Evolutionary conservation across 1,140 invertebrate species (phyloP).

Genomic region (Rhagoletis pomonella): DNA sequence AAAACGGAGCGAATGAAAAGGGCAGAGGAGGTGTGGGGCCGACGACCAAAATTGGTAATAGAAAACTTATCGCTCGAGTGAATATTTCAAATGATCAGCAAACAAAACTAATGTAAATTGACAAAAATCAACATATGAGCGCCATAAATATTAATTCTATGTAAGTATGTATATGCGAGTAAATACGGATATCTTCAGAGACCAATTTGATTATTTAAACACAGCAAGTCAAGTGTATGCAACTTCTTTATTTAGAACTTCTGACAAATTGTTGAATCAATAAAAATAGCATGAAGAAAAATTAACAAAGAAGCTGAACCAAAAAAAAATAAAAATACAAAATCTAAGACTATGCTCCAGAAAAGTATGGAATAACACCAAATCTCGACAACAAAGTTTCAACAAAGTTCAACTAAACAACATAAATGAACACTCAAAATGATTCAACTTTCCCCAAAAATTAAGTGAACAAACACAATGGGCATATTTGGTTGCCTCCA

Average conservation of each 20-base stretch:
- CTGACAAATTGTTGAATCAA: conserved; percentile 20
- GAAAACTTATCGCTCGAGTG: background rate
- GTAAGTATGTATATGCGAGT: too few relatives aligned
- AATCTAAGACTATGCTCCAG: too few relatives aligned
- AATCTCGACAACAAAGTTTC: background rate
- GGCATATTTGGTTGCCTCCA: background rate
- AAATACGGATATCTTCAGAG: too few relatives aligned
- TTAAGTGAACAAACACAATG: background rate
- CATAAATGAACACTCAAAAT: background rate
- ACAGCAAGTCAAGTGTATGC: conserved; percentile 29
- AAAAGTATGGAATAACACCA: background rate
- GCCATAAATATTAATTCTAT: conserved; percentile 24
- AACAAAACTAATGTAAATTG: conserved; percentile 1
- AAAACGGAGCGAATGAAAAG: background rate
- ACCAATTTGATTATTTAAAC: too few relatives aligned
- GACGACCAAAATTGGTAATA: background rate
- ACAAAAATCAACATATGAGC: conserved; percentile 3
- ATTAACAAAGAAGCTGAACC: background rate
- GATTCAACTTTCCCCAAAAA: conserved; percentile 19
- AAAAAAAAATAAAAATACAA: too few relatives aligned
- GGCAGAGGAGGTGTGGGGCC: too few relatives aligned
- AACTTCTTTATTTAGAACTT: background rate
- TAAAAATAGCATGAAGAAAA: background rate
- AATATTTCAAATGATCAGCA: background rate
- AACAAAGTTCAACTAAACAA: background rate